Evolutionary conservation across 2,113 vertebrate species (phyloP).

Genomic region (Carassius gibelio): DNA sequence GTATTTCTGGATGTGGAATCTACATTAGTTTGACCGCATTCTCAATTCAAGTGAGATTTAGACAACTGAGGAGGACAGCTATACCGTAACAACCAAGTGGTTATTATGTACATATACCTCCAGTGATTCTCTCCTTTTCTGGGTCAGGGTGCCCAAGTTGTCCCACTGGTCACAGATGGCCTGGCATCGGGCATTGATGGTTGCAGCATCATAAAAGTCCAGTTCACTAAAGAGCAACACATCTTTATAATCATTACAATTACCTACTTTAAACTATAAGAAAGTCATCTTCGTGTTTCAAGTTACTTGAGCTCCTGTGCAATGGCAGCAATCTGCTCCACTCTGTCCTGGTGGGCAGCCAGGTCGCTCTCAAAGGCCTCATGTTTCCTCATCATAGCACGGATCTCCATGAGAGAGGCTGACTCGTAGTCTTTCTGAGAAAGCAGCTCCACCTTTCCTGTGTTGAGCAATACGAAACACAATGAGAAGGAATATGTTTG

Average conservation of each 20-base stretch:
- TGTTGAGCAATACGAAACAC: background rate
- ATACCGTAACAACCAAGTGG: background rate
- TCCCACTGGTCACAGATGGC: constrained; percentile 94
- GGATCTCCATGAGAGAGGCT: constrained; percentile 85
- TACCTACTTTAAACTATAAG: background rate
- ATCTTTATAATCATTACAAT: background rate
- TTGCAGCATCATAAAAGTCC: constrained; percentile 85
- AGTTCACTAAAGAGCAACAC: constrained; percentile 77
- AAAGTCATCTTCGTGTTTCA: background rate
- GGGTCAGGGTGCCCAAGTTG: constrained; percentile 87
- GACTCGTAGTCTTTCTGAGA: constrained; percentile 85
- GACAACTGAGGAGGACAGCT: background rate
- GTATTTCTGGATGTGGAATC: background rate
- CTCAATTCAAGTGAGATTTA: background rate
- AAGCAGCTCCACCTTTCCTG: constrained; percentile 87
- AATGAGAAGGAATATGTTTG: no score
- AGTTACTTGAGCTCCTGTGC: constrained; percentile 89
- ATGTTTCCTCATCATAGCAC: constrained; percentile 85
- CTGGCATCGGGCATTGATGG: constrained; percentile 86
- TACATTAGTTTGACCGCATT: background rate
- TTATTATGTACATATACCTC: constrained; percentile 69
- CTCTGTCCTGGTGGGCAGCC: constrained; percentile 88
- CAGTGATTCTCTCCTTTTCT: constrained; percentile 87
- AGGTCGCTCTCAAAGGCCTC: constrained; percentile 90
- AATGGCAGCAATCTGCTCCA: constrained; percentile 89